Evolutionary conservation across 2,888 invertebrate genomes (phyloP), one percentile per base, ranked within the genome.

Genomic region (Leptarthrus brevirostris): DNA sequence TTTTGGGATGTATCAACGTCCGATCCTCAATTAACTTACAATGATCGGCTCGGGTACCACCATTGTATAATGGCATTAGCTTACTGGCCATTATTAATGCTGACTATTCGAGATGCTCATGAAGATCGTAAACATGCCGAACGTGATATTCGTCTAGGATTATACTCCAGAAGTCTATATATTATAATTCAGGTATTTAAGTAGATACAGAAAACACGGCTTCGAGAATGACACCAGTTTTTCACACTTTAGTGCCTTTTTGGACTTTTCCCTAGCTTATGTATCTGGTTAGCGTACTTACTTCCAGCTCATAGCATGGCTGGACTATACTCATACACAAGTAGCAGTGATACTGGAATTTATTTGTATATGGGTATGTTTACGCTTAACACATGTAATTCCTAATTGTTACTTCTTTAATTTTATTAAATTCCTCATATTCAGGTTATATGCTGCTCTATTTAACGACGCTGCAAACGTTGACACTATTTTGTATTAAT

Each of bases 291-390:
- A 78, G 93, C 94, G 2, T 96, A 93, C 82, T 82, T 95, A 70
- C 90, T 95, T 74, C 97, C 97, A 14, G 94, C 94, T 53, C 95
- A 93, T 82, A 93, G 93, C 16, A 95, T 95, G 95, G 91, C 92
- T 24, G 94, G 94, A 0, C 85, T 94, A 0, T 93, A 94, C 79
- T 90, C 91, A 79, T 91, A 91, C 80, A 87, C 89, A 10, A 87
- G 87, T 12, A 88, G 86, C 56, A 89, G 90, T 80, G 88, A 90
- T 78, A 90, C 90, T 71, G 91, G 91, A 77, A 91, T 92, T 81
- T 91, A 91, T 82, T 85, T 90, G 77, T 91, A 91, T 82, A 87
- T 91, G 87, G 91, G 91, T 91, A 84, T 84, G 83, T 76, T 16
- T 20, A n/a, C n/a, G n/a, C n/a, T n/a, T n/a, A n/a, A 12, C 26